Evolutionary conservation across 2,113 vertebrate genomes (phyloP).

Genomic region (Gasterosteus nipponicus): DNA sequence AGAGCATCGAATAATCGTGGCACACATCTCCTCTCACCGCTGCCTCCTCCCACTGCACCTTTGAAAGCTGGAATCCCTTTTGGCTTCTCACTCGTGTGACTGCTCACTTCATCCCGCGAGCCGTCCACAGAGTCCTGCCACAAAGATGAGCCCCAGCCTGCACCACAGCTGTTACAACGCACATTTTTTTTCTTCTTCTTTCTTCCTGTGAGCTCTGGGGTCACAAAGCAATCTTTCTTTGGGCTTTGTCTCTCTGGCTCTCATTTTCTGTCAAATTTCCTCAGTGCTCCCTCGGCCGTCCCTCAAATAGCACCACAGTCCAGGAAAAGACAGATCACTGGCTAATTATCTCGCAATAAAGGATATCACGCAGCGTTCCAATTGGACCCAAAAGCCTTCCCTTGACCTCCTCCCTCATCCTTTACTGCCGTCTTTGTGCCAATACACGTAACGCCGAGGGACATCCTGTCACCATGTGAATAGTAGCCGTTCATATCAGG

Average conservation of each 20-base stretch:
- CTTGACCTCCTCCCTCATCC: constrained; percentile 35
- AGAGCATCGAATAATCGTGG: neutral
- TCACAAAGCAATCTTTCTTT: constrained; percentile 57
- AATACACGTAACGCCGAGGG: constrained; percentile 42
- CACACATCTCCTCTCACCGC: neutral
- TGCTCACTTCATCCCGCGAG: constrained; percentile 40
- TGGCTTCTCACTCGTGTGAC: constrained; percentile 37
- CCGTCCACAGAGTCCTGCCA: constrained; percentile 41
- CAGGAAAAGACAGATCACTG: constrained; percentile 26
- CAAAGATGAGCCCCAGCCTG: constrained; percentile 44
- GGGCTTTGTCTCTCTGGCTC: constrained; percentile 21
- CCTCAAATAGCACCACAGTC: constrained; percentile 36
- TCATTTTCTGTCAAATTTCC: constrained; percentile 8
- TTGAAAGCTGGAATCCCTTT: constrained; percentile 22
- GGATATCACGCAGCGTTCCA: constrained; percentile 38
- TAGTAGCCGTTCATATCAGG: constrained; percentile 67
- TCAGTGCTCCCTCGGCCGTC: constrained; percentile 8
- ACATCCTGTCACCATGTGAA: constrained; percentile 72
- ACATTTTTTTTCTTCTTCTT: constrained; percentile 26
- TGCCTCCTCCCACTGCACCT: neutral
- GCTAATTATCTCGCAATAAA: constrained; percentile 34
- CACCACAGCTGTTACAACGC: constrained; percentile 62
- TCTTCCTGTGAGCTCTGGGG: constrained; percentile 52
- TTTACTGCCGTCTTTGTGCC: constrained; percentile 51
- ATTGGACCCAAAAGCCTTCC: constrained; percentile 20